Evolutionary conservation across 2,888 invertebrate genomes (phyloP).

Genomic region (Pantelozetes paolii): DNA sequence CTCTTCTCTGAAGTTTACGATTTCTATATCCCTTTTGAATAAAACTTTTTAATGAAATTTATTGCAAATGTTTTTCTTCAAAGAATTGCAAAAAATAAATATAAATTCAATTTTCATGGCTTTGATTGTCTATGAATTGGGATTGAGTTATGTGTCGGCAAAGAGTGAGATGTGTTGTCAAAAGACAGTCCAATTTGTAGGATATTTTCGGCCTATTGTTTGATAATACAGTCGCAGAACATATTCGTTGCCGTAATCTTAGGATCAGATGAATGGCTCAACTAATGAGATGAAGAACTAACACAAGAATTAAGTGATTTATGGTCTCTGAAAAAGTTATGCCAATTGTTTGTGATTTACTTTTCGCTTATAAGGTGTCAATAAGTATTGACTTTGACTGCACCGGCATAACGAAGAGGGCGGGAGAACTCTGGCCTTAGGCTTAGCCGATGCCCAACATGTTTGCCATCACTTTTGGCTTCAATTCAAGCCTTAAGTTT

Average conservation of each 20-base stretch:
- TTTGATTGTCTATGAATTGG: not conserved
- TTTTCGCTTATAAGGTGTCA: conserved; percentile 33
- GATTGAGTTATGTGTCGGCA: conserved; percentile 17
- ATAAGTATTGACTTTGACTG: conserved; percentile 22
- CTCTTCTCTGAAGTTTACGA: not conserved
- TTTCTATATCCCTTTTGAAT: not conserved
- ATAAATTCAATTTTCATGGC: conserved; percentile 13
- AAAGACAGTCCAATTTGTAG: conserved; percentile 10
- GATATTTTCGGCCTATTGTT: conserved; percentile 9
- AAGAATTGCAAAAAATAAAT: not conserved
- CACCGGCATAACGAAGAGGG: conserved; percentile 29
- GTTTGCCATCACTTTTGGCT: conserved; percentile 25
- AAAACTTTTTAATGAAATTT: conserved; percentile 12
- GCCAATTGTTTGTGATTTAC: conserved; percentile 27
- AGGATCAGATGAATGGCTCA: conserved; percentile 17
- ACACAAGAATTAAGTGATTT: conserved; percentile 20
- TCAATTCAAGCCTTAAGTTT: not conserved
- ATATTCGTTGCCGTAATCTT: conserved; percentile 12
- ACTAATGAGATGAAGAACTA: conserved; percentile 25
- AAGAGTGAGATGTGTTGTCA: conserved; percentile 8
- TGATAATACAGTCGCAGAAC: not conserved
- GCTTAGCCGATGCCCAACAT: not conserved
- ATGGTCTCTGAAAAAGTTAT: conserved; percentile 5
- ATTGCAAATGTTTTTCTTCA: not conserved
- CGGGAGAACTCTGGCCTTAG: conserved; percentile 27